Base-by-base conservation (phyloP, 2,113 vertebrate species). In the Caretta caretta region DNA sequence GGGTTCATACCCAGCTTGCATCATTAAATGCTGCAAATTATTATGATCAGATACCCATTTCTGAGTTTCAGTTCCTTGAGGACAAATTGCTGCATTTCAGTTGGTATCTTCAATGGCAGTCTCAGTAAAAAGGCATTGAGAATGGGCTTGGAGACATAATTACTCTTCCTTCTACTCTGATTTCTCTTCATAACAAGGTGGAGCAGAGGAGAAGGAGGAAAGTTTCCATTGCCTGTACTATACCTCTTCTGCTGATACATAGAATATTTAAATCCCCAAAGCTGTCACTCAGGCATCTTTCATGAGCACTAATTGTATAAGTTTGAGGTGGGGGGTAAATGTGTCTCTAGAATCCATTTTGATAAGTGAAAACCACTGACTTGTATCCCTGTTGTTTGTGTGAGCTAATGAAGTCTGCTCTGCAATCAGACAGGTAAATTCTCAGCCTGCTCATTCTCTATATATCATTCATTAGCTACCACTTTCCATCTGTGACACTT, bases 391-490 rank as follows among this genome's bases (percentile, higher is more conserved):
- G 19, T 95, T 65, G 93, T 85, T 93, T 49, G 42, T 24, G 31
- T 29, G n/a, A 93, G 14, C 76, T 96, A 92, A 93, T 91, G 89
- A 93, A 93, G 29, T 91, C 65, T 20, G 93, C 75, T 95, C 91
- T 22, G 89, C n/a, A 92, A 82, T 91, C 83, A 95, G 35, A 94
- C 91, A 97, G 82, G 87, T 96, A 95, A 87, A 92, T 76, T 94
- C 86, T 94, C 59, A 93, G 46, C 69, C 84, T 94, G 35, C 9
- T 95, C 27, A 89, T 91, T 96, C 91, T 88, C 81, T 95, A 51
- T 80, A 76, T 93, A 86, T 90, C 78, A 85, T 96, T 97, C 96
- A 97, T 93, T 96, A 96, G 80, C 48, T 95, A 90, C 80, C 31
- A 89, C 57, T 81, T 93, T 93, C 90, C n/a, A 93, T 96, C 84